These are phyloP conservation scores for Xanthostigma xanthostigma DNA, from an alignment of 2,888 invertebrate species.

Conservation along the genomic window DNA sequence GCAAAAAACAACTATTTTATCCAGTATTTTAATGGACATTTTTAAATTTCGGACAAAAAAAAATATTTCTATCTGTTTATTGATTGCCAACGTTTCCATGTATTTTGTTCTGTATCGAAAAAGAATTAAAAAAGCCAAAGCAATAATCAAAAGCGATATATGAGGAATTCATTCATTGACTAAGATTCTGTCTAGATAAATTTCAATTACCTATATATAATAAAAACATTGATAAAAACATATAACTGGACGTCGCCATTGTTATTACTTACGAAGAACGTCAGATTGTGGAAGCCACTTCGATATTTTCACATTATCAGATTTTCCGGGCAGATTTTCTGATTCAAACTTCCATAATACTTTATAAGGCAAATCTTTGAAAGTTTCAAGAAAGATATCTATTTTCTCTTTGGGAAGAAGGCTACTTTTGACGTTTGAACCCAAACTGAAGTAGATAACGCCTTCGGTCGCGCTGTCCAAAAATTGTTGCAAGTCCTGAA, in stretches of 20 bases:
- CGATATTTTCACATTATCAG: conserved; percentile 16
- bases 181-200: too few relatives aligned
- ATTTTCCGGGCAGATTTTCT: conserved; percentile 13
- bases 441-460: conserved; percentile 22
- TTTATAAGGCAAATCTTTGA: conserved; percentile 18
- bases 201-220: too few relatives aligned
- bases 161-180: too few relatives aligned
- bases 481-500: conserved; percentile 18
- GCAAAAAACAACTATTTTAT: not conserved
- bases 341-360: conserved; percentile 22
- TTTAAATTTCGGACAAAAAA: too few relatives aligned
- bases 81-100: too few relatives aligned
- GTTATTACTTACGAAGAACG: not conserved
- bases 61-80: too few relatives aligned
- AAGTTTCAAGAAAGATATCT: conserved; percentile 16
- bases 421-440: conserved; percentile 19
- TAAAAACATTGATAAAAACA: too few relatives aligned
- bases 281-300: conserved; percentile 6
- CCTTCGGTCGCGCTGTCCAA: conserved; percentile 18
- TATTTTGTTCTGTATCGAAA: too few relatives aligned
- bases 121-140: too few relatives aligned
- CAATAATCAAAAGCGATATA: too few relatives aligned
- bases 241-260: too few relatives aligned
- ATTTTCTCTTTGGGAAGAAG: conserved; percentile 14
- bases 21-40: not conserved